Base-by-base conservation (phyloP, 2,113 vertebrate genomes). In the Mustelus asterias region DNA sequence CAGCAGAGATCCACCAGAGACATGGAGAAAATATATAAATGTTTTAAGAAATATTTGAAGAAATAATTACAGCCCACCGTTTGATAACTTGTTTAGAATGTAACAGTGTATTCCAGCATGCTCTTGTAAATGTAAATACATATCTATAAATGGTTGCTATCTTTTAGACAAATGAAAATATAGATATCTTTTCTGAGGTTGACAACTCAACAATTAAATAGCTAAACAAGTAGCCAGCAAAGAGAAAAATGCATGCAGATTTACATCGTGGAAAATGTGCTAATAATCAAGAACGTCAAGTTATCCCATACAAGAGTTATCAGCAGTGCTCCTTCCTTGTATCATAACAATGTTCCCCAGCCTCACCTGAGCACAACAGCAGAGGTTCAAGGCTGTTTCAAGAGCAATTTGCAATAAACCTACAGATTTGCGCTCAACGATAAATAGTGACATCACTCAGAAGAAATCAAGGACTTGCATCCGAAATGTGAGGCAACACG, bases 371-470 rank as follows among this genome's bases (percentile, higher is more conserved):
- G 33, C 33, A 65, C 60, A 10, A 67, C 8, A 67, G 60, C 60
- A 37, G 33, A 8, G 18, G 89, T n/a, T 93, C 89, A 93, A 93
- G 89, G 60, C 89, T 93, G 60, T 41, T 67, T 93, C 89, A n/a
- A 60, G 89, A 93, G 60, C 89, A 65, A 93, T 93, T 41, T 65
- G 16, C 89, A 93, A 93, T 67, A 93, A 93, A 93, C 60, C 18
- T 63, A 22, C 89, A 67, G 60, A 93, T 93, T 93, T 93, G 89
- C 41, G 60, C 37, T 67, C 89, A 65, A 22, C 33, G 8, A 65
- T 93, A 93, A 93, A 93, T 37, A 67, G 89, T n/a, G 37, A 93
- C 89, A 93, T 93, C 89, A 93, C 60, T 93, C 89, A 93, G 89
- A 65, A 2, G 16, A 22, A 93, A 93, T 93, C 89, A 93, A 65